Conservation (phyloP, 2,797 vertebrate species). For the Fringilla coelebs region DNA sequence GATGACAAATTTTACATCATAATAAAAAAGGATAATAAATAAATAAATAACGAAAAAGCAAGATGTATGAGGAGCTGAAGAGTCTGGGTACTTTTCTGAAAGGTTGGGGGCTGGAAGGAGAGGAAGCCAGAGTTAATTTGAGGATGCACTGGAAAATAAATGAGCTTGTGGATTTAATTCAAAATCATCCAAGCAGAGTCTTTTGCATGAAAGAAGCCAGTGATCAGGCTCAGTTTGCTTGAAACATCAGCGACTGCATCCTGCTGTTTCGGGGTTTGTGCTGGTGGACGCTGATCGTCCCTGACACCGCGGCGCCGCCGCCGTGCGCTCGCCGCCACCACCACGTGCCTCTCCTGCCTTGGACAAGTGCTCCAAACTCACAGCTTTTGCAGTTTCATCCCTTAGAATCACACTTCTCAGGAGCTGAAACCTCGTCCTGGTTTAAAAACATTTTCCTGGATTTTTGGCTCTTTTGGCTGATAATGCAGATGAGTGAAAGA, state of each 20-base stretch:
- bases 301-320: neutral
- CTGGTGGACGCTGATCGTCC: conserved; percentile 61
- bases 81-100: neutral
- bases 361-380: neutral
- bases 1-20: neutral
- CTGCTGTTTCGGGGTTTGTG: conserved; percentile 70
- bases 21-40: neutral
- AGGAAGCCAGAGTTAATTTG: conserved; percentile 64
- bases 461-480: neutral
- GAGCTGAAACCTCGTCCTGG: neutral
- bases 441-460: neutral
- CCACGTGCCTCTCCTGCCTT: neutral
- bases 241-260: conserved; percentile 49
- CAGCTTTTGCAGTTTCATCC: neutral
- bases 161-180: conserved; percentile 76
- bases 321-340: neutral
- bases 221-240: conserved; percentile 60
- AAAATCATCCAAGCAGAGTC: conserved; percentile 72
- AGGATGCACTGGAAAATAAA: conserved; percentile 73
- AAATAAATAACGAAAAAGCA: neutral
- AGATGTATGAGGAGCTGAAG: neutral
- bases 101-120: conserved; percentile 1
- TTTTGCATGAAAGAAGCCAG: conserved; percentile 68
- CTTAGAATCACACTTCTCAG: neutral
- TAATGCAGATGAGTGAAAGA: neutral